phyloP scores from a whole-genome alignment of 64 coral and sea anemone species.

The Porites lutea region DNA sequence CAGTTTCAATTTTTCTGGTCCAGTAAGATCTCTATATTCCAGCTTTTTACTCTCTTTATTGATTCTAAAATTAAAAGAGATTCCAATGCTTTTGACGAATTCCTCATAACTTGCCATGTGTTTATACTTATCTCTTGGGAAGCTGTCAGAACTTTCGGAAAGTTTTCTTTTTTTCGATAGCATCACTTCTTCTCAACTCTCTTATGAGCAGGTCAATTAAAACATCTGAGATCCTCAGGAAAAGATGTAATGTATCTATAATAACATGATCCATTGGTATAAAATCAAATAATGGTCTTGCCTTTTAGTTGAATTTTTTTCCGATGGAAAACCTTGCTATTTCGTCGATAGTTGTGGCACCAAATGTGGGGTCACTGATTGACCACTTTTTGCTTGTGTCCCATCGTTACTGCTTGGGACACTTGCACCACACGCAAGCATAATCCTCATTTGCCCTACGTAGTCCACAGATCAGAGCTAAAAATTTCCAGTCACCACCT shows the following conservation, averaged over 20 bases:
- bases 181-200: conserved; percentile 61
- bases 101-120: conserved; percentile 64
- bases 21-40: conserved; percentile 76
- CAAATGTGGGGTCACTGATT: conserved; percentile 38
- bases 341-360: conserved; percentile 64
- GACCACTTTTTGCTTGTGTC: conserved; percentile 62
- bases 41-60: conserved; percentile 56
- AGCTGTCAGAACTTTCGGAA: conserved; percentile 56
- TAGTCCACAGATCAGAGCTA: conserved; percentile 58
- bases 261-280: conserved; percentile 72
- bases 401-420: conserved; percentile 39
- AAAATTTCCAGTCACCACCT: conserved; percentile 75
- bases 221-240: conserved; percentile 73
- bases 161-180: conserved; percentile 25
- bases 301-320: conserved; percentile 68
- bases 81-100: conserved; percentile 34
- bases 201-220: conserved; percentile 72
- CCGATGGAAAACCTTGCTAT: conserved; percentile 27
- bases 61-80: conserved; percentile 46
- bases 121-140: conserved; percentile 58
- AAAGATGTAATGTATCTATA: conserved; percentile 63
- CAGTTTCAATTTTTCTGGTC: conserved; percentile 59
- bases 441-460: conserved; percentile 66
- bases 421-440: conserved; percentile 84
- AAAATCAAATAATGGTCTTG: conserved; percentile 47